Percentiles rank a stretch among this genome's conserved stretches.
phyloP scores from a whole-genome alignment of 37 sponge, comb jelly and placozoan species.

The Corticium candelabrum region DNA sequence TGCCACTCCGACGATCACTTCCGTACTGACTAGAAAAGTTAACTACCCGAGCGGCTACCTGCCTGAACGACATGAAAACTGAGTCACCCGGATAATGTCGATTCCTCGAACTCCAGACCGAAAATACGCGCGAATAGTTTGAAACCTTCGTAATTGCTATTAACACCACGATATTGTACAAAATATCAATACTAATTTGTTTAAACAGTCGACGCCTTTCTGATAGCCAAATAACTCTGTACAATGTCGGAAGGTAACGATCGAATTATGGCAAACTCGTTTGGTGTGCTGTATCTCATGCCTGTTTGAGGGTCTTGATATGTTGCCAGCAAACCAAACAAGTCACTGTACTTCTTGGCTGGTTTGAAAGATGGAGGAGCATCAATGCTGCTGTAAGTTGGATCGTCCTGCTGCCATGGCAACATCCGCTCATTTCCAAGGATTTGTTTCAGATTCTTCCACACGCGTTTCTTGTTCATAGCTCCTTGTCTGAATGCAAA shows the following conservation, averaged over 20 bases:
- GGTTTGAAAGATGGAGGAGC: conserved; percentile 73
- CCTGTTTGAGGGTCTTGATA: conserved; percentile 70
- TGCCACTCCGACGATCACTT: neutral
- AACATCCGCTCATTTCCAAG: conserved; percentile 30
- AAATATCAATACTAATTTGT: conserved; percentile 7
- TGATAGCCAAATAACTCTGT: conserved; percentile 55
- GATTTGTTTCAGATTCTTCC: conserved; percentile 75
- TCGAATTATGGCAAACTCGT: conserved; percentile 54
- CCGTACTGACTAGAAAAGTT: conserved; percentile 49
- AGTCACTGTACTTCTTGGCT: conserved; percentile 67
- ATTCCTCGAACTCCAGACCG: too few species aligned
- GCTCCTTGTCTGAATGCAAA: neutral
- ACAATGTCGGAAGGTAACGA: conserved; percentile 52
- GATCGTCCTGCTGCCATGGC: conserved; percentile 21
- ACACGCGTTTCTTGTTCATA: conserved; percentile 14
- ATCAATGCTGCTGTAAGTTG: conserved; percentile 65
- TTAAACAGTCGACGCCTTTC: too few species aligned
- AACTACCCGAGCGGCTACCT: conserved; percentile 25
- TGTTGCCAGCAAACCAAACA: conserved; percentile 64
- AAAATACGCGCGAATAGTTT: too few species aligned
- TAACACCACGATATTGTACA: too few species aligned
- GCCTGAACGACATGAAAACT: conserved; percentile 23
- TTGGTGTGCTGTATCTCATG: conserved; percentile 28
- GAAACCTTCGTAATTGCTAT: too few species aligned
- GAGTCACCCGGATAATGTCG: too few species aligned